These are phyloP conservation scores for Leptinotarsa rubiginosa DNA, from an alignment of 2,888 invertebrate genomes.

Conservation along the genomic window DNA sequence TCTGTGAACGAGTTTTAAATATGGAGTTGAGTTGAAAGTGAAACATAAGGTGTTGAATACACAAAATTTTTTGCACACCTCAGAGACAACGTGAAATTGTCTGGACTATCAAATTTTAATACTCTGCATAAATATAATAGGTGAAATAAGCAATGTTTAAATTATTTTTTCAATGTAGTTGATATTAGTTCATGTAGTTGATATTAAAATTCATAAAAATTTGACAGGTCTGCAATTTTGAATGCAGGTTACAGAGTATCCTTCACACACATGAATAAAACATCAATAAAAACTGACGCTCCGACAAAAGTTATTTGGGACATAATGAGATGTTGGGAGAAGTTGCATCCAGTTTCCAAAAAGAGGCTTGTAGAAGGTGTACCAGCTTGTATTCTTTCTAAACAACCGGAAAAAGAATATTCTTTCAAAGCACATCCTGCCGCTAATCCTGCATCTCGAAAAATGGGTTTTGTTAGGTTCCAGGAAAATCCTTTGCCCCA, in stretches of 20 bases:
- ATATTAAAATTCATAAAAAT: not conserved
- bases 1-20: no score
- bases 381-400: conserved; percentile 71
- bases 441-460: conserved; percentile 85
- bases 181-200: no score
- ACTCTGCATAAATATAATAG: no score
- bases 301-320: conserved; percentile 92
- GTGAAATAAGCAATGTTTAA: no score
- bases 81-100: no score
- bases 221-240: conserved; percentile 85
- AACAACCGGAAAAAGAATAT: conserved; percentile 67
- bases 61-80: no score
- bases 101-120: no score
- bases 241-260: conserved; percentile 93
- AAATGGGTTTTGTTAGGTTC: conserved; percentile 80
- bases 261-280: conserved; percentile 88
- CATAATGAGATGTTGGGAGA: conserved; percentile 85
- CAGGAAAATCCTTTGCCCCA: conserved; percentile 87
- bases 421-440: conserved; percentile 72
- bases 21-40: no score
- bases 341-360: conserved; percentile 74
- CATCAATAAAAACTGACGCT: conserved; percentile 93
- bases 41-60: no score
- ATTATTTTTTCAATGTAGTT: no score
- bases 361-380: conserved; percentile 70